These are phyloP conservation scores for Drosophila austrosaltans DNA, from an alignment of 2,888 invertebrate species.

Conservation along the genomic window DNA sequence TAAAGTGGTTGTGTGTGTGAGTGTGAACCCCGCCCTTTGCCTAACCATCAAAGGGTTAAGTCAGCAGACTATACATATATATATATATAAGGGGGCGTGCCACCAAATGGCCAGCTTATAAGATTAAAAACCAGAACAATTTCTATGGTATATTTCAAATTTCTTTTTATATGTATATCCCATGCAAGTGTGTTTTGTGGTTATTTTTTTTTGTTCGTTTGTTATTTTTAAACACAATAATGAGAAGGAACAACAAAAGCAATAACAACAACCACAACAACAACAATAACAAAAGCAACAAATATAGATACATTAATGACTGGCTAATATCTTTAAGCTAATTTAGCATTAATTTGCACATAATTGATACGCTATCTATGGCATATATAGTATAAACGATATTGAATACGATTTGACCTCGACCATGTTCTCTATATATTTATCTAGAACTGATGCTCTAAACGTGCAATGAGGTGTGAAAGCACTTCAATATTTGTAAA, in stretches of 20 bases:
- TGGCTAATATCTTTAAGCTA: constrained; percentile 29
- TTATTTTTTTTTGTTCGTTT: not conserved
- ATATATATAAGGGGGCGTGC: constrained; percentile 29
- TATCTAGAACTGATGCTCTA: constrained; percentile 24
- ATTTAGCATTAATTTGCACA: constrained; percentile 62
- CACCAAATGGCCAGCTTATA: constrained; percentile 32
- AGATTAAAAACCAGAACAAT: constrained; percentile 33
- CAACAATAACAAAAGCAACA: not conserved
- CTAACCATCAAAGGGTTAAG: constrained; percentile 17
- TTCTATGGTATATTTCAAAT: constrained; percentile 5
- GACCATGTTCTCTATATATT: not conserved
- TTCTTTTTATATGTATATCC: constrained; percentile 1
- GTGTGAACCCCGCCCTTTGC: not conserved
- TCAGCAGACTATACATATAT: not conserved
- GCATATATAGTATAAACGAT: constrained; percentile 12
- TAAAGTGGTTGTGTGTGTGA: not conserved
- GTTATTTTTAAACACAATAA: constrained; percentile 1
- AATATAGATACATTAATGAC: constrained; percentile 24
- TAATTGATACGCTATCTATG: constrained; percentile 30
- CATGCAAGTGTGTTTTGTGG: constrained; percentile 20
- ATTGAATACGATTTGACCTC: not conserved
- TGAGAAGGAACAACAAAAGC: too few relatives aligned
- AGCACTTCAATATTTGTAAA: constrained; percentile 19
- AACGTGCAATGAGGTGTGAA: constrained; percentile 48
- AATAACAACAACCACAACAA: too few relatives aligned